phyloP scores from a whole-genome alignment of 1,140 invertebrate genomes.

The Camponotus pennsylvanicus region DNA sequence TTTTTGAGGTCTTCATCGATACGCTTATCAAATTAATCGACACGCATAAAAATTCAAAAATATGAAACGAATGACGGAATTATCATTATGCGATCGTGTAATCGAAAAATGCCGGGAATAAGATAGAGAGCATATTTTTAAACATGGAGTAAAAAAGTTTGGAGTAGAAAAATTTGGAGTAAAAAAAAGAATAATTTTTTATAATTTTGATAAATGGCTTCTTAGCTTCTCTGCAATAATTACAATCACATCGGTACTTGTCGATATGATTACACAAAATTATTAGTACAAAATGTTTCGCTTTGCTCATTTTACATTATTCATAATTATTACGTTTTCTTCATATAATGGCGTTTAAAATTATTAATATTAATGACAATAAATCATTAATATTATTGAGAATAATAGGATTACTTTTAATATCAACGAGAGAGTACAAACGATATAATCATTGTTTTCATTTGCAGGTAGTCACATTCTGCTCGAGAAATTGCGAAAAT shows the following conservation, averaged over 20 bases:
- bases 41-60: background rate
- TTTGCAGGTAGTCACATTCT: constrained; percentile 93
- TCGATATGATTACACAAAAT: background rate
- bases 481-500: constrained; percentile 96
- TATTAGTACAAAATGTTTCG: background rate
- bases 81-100: no score
- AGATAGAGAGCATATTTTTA: background rate
- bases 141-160: background rate
- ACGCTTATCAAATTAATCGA: background rate
- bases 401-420: background rate
- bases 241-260: background rate
- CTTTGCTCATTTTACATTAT: constrained; percentile 1
- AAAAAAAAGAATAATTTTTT: background rate
- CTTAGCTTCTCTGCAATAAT: background rate
- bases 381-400: constrained; percentile 22
- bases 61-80: background rate
- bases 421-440: background rate
- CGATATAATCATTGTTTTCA: constrained; percentile 40
- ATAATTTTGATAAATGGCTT: background rate
- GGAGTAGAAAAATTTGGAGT: background rate
- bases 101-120: background rate
- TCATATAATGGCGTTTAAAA: background rate
- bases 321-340: background rate
- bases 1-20: constrained; percentile 21
- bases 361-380: constrained; percentile 2